These are phyloP conservation scores for Anastrepha ludens DNA, from an alignment of 1,140 invertebrate species.

Conservation along the genomic window DNA sequence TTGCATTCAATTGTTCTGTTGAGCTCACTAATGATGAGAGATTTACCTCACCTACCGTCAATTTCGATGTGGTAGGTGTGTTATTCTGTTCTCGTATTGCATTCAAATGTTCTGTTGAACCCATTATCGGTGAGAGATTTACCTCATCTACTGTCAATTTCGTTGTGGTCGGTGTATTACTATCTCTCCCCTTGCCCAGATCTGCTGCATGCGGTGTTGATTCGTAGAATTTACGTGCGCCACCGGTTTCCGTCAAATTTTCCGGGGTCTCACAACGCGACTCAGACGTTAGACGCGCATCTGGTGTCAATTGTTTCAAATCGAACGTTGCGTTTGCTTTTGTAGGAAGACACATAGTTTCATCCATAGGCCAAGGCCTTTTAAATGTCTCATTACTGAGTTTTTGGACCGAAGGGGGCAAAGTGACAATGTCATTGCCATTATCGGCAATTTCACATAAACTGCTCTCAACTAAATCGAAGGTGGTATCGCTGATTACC, in stretches of 20 bases:
- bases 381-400: conserved; percentile 61
- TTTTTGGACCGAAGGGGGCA: background rate
- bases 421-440: conserved; percentile 30
- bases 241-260: conserved; percentile 62
- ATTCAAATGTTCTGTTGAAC: conserved; percentile 54
- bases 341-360: conserved; percentile 59
- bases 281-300: conserved; percentile 19
- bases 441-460: conserved; percentile 58
- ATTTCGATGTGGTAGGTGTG: conserved; percentile 62
- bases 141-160: conserved; percentile 61
- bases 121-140: conserved; percentile 69
- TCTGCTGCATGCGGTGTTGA: conserved; percentile 66
- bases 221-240: conserved; percentile 62
- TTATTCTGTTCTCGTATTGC: conserved; percentile 59
- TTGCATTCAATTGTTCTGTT: conserved; percentile 54
- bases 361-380: conserved; percentile 60
- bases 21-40: conserved; percentile 67
- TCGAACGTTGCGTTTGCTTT: conserved; percentile 64
- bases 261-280: conserved; percentile 66
- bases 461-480: conserved; percentile 67
- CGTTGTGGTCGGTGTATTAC: conserved; percentile 63
- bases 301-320: conserved; percentile 53
- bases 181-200: conserved; percentile 54
- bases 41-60: conserved; percentile 63
- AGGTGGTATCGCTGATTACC: conserved; percentile 69